These are phyloP conservation scores for Thymelicus sylvestris DNA, from an alignment of 2,888 invertebrate species.

Conservation along the genomic window DNA sequence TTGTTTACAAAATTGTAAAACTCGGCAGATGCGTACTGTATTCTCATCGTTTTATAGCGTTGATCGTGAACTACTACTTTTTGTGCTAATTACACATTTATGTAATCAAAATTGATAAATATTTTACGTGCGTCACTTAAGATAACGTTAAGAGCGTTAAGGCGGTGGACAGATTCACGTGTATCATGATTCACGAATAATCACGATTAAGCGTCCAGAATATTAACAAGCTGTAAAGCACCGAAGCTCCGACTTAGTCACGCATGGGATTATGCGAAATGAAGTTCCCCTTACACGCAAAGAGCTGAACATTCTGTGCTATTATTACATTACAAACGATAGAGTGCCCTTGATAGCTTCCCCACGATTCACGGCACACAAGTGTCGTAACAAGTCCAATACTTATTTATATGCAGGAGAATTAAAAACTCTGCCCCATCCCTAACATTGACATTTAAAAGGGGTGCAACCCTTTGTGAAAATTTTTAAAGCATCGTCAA, in stretches of 20 bases:
- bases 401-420: conserved; percentile 80
- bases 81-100: conserved; percentile 40
- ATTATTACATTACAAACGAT: conserved; percentile 78
- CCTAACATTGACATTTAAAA: conserved; percentile 67
- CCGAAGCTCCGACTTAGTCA: conserved; percentile 43
- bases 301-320: conserved; percentile 69
- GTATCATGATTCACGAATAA: conserved; percentile 27
- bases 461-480: conserved; percentile 82
- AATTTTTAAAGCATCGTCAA: conserved; percentile 61
- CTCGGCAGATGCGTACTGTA: conserved; percentile 44
- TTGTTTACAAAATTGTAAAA: conserved; percentile 52
- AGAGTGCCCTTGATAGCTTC: conserved; percentile 80
- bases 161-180: conserved; percentile 19
- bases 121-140: conserved; percentile 30
- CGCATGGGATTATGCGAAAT: conserved; percentile 53
- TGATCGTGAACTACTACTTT: conserved; percentile 43
- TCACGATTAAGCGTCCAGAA: conserved; percentile 21
- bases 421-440: conserved; percentile 80
- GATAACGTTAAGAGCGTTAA: background rate
- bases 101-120: conserved; percentile 25
- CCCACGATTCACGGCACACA: conserved; percentile 75
- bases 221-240: conserved; percentile 27
- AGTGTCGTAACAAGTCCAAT: conserved; percentile 82
- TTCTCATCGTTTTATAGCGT: conserved; percentile 40
- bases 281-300: conserved; percentile 62